phyloP scores from a whole-genome alignment of 2,113 vertebrate species.

The Campylorhamphus procurvoides region DNA sequence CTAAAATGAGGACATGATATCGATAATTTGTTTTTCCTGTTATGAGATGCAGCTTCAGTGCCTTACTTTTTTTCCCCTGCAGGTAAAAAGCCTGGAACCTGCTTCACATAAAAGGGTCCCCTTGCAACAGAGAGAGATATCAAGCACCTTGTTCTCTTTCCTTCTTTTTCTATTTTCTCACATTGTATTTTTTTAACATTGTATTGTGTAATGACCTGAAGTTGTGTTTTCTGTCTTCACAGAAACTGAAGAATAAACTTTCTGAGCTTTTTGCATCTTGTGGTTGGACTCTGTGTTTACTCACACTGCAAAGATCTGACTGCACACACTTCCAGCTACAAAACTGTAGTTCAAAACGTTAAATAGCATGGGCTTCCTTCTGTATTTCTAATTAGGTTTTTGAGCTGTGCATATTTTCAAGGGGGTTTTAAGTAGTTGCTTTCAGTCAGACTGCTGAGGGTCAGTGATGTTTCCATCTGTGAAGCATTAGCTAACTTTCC shows the following conservation, averaged over 20 bases:
- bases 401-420: not conserved
- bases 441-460: not conserved
- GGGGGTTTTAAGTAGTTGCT: not conserved
- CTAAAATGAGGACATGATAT: not conserved
- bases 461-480: not conserved
- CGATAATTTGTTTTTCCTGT: not conserved
- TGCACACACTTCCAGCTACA: not conserved
- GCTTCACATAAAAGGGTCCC: not conserved
- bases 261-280: not conserved
- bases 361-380: not conserved
- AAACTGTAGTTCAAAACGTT: not conserved
- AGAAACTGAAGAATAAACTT: constrained; percentile 12
- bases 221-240: not conserved
- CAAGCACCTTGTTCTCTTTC: not conserved
- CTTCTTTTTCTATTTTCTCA: not conserved
- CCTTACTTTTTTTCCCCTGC: not conserved
- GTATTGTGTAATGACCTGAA: not conserved
- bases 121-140: not conserved
- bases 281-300: constrained; percentile 9
- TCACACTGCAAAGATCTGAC: not conserved
- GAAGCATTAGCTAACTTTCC: not conserved
- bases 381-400: not conserved
- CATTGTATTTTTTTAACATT: not conserved
- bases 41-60: not conserved
- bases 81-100: not conserved